Evolutionary conservation across 2,888 invertebrate genomes (phyloP).

Genomic region (Epirrhoe alternata): DNA sequence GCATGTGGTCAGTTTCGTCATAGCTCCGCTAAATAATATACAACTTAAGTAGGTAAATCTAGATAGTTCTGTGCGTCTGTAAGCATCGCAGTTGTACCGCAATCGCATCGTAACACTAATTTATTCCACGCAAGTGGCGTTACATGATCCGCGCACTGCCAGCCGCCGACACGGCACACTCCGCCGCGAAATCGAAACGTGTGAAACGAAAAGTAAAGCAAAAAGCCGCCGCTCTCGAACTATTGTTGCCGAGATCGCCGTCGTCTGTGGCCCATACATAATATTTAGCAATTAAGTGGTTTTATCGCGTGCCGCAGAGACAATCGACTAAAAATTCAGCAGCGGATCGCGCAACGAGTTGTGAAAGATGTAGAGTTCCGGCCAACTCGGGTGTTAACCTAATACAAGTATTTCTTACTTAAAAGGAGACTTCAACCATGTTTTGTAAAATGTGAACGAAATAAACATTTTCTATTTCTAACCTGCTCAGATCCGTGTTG

Average conservation of each 20-base stretch:
- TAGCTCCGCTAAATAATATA: constrained; percentile 3
- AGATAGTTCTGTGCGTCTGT: constrained; percentile 23
- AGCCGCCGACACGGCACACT: background rate
- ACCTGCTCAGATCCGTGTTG: background rate
- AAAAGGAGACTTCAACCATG: too few species aligned
- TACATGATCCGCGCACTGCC: constrained; percentile 49
- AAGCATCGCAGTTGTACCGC: constrained; percentile 28
- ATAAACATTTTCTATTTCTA: too few species aligned
- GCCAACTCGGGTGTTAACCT: background rate
- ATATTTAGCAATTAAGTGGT: background rate
- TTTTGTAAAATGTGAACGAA: too few species aligned
- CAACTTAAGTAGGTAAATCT: constrained; percentile 9
- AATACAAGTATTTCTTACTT: too few species aligned
- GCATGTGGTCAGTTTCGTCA: constrained; percentile 13
- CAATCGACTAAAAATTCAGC: constrained; percentile 7
- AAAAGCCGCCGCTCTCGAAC: constrained; percentile 58
- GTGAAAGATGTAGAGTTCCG: constrained; percentile 1
- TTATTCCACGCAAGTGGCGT: constrained; percentile 53
- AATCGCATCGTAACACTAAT: constrained; percentile 46
- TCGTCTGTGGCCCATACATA: background rate
- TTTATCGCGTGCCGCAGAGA: background rate
- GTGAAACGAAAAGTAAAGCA: constrained; percentile 65
- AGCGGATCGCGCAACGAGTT: background rate
- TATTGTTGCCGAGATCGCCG: constrained; percentile 45
- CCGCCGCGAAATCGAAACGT: constrained; percentile 62